These are phyloP conservation scores for Drosophila kohkoa DNA, from an alignment of 1,140 invertebrate genomes.

Conservation along the genomic window DNA sequence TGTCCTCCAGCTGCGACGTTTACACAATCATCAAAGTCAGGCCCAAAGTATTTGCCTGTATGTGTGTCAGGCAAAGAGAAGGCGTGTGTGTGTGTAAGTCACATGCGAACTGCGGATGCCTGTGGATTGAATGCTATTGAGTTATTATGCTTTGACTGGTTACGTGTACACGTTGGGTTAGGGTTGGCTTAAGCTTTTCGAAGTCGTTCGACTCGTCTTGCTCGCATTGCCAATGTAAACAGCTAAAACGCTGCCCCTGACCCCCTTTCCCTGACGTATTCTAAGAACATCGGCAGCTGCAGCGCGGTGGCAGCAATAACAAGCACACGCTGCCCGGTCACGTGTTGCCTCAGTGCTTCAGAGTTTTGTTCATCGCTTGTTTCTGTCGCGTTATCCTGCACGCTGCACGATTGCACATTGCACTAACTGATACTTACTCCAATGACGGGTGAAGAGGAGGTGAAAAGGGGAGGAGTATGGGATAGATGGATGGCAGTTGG, in stretches of 20 bases:
- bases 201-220: not conserved
- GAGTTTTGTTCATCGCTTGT: not conserved
- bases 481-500: not conserved
- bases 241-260: not conserved
- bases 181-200: not conserved
- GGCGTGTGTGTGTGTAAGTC: conserved; percentile 55
- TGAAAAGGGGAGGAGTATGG: not conserved
- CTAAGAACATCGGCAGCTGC: not conserved
- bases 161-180: conserved; percentile 42
- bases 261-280: not conserved
- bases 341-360: conserved; percentile 43
- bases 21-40: conserved; percentile 63
- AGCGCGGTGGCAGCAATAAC: not conserved
- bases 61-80: not conserved
- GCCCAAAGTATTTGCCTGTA: not conserved
- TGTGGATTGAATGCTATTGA: conserved; percentile 11
- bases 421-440: conserved; percentile 13
- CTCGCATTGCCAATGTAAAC: conserved; percentile 16
- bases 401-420: conserved; percentile 42
- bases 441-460: too few relatives aligned
- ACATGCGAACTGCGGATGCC: conserved; percentile 67
- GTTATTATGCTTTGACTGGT: conserved; percentile 48
- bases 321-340: conserved; percentile 42
- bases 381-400: conserved; percentile 30
- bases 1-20: conserved; percentile 50